Percentiles rank a stretch among this genome's conserved stretches.
These are phyloP conservation scores for Apogon hyalosoma DNA, from an alignment of 2,797 vertebrate species.

Conservation along the genomic window DNA sequence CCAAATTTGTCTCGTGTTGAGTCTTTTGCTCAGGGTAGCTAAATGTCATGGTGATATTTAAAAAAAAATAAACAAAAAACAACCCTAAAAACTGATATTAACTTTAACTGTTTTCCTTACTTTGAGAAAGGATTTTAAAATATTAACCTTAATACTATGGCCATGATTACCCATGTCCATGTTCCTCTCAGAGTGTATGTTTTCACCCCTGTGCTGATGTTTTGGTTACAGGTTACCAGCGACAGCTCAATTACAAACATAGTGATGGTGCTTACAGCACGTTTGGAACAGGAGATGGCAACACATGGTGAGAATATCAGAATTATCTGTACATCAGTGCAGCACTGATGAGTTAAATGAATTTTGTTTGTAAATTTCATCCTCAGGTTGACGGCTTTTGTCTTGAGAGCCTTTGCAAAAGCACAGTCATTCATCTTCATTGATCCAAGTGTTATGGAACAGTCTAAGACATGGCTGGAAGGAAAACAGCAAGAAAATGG, in stretches of 20 bases:
- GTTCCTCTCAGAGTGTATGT: no score
- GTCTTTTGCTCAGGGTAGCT: no score
- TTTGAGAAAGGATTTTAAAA: no score
- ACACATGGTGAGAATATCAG: constrained; percentile 84
- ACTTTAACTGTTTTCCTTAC: no score
- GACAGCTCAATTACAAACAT: constrained; percentile 84
- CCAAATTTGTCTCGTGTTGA: no score
- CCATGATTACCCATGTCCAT: no score
- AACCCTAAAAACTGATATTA: no score
- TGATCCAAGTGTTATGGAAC: constrained; percentile 78
- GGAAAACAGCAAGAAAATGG: constrained; percentile 78
- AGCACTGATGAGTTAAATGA: background rate
- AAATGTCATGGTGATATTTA: no score
- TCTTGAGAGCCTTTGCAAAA: constrained; percentile 86
- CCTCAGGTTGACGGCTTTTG: constrained; percentile 89
- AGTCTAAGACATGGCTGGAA: constrained; percentile 80
- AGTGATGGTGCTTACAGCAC: constrained; percentile 82
- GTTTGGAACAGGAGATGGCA: constrained; percentile 80
- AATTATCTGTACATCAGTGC: background rate
- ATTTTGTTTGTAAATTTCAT: background rate
- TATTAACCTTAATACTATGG: no score
- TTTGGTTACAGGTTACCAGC: constrained; percentile 84
- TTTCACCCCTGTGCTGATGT: no score
- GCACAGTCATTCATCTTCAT: constrained; percentile 83
- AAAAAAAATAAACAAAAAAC: no score